Conservation (phyloP, 2,888 invertebrate genomes). For the Troglohyphantes excavatus region DNA sequence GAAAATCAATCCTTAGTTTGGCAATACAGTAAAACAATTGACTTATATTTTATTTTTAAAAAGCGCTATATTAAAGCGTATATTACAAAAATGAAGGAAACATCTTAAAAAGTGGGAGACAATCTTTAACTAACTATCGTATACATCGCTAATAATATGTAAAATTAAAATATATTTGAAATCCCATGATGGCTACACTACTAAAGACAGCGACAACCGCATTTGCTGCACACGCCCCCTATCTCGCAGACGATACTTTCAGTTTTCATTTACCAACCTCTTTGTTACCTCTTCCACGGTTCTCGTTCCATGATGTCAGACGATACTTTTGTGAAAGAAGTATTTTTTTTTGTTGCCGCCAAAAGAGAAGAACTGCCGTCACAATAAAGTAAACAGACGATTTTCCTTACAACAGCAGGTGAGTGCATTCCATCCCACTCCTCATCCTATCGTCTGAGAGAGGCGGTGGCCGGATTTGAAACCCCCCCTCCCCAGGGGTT, state of each 20-base stretch:
- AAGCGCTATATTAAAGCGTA: no score
- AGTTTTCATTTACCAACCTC: background rate
- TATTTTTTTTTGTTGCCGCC: constrained; percentile 5
- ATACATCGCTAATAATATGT: no score
- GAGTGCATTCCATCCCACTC: constrained; percentile 47
- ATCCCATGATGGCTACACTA: no score
- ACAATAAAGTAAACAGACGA: constrained; percentile 56
- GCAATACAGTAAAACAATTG: no score
- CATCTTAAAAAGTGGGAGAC: no score
- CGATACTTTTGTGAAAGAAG: background rate
- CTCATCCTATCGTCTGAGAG: constrained; percentile 35
- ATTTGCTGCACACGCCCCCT: no score
- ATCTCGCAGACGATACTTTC: background rate
- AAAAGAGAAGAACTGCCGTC: constrained; percentile 17
- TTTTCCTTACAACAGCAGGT: constrained; percentile 40
- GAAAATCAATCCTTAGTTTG: no score
- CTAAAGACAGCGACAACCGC: no score
- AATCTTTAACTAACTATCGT: no score
- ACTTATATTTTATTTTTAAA: no score
- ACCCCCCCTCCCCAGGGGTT: constrained; percentile 23
- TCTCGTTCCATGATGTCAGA: background rate
- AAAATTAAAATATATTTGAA: no score
- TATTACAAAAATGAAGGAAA: no score
- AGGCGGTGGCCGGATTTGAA: constrained; percentile 6
- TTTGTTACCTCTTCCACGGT: background rate